Percentiles rank a stretch among this genome's conserved stretches.
These are phyloP conservation scores for Herpetotheres cachinnans DNA, from an alignment of 2,113 vertebrate species.

Conservation along the genomic window DNA sequence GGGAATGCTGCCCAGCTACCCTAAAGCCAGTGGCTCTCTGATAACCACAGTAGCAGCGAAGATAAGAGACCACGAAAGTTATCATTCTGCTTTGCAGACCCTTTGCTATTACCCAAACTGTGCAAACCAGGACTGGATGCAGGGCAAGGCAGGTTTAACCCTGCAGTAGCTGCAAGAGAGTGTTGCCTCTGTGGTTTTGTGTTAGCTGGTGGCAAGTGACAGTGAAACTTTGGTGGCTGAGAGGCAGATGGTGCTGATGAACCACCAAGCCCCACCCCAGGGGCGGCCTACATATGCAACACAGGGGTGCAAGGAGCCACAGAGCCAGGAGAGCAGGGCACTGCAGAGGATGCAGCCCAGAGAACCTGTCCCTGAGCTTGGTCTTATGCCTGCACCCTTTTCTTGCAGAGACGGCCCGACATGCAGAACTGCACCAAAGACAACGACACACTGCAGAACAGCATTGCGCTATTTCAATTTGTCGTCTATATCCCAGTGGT, in stretches of 20 bases:
- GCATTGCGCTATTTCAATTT: neutral
- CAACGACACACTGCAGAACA: accelerated
- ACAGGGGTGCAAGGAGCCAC: accelerated
- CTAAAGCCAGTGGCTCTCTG: neutral
- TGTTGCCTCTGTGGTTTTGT: neutral
- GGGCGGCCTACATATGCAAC: neutral
- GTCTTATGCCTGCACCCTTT: neutral
- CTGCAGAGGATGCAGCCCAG: neutral
- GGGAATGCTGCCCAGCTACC: neutral
- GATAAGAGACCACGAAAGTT: neutral
- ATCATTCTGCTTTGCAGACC: neutral
- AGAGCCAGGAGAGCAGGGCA: neutral
- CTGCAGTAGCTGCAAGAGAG: neutral
- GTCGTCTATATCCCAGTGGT: neutral
- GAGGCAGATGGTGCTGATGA: neutral
- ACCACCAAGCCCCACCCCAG: neutral
- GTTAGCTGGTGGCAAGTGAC: neutral
- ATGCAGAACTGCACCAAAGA: neutral
- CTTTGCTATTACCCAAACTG: neutral
- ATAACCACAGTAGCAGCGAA: neutral
- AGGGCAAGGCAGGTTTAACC: neutral
- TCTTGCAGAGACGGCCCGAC: neutral
- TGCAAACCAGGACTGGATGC: neutral
- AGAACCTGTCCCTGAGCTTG: accelerated
- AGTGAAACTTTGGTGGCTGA: neutral